Evolutionary conservation across 1,140 invertebrate species (phyloP).

Genomic region (Diachasma alloeum): DNA sequence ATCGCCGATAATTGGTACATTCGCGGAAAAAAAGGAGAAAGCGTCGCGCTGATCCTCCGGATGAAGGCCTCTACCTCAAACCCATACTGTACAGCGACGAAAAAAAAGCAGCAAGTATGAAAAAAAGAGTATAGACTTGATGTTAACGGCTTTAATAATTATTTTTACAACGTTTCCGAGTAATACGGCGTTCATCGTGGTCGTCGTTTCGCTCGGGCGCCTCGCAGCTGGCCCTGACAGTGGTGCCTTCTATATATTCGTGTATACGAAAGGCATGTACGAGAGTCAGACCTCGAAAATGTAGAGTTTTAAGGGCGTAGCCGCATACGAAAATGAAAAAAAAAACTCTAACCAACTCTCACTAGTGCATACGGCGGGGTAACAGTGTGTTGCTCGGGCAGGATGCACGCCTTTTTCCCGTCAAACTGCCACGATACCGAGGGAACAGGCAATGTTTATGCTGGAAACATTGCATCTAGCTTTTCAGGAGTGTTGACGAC

Average conservation of each 20-base stretch:
- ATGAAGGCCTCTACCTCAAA: slow-evolving; percentile 19
- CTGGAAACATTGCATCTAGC: slow-evolving; percentile 22
- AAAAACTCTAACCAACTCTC: slow-evolving; percentile 14
- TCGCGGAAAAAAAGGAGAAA: background rate
- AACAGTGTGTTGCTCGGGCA: slow-evolving; percentile 21
- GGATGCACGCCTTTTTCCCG: slow-evolving; percentile 53
- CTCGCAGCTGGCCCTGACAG: slow-evolving; percentile 60
- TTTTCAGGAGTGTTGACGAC: background rate
- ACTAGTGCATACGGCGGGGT: background rate
- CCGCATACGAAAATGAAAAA: background rate
- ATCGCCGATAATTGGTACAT: too few relatives aligned
- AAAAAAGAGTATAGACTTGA: slow-evolving; percentile 23
- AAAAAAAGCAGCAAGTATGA: slow-evolving; percentile 23
- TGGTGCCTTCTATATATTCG: slow-evolving; percentile 44
- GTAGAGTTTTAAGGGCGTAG: slow-evolving; percentile 2
- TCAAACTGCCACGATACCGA: slow-evolving; percentile 32
- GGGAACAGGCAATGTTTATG: slow-evolving; percentile 39
- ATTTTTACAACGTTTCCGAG: slow-evolving; percentile 67
- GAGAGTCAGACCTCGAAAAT: background rate
- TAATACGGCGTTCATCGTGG: slow-evolving; percentile 51
- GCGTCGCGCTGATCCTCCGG: background rate
- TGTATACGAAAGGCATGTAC: slow-evolving; percentile 31
- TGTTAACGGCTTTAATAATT: slow-evolving; percentile 65
- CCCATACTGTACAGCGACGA: slow-evolving; percentile 14
- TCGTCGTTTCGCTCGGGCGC: slow-evolving; percentile 60